Percentiles rank a stretch among this genome's conserved stretches.
These are phyloP conservation scores for Eristalis arbustorum DNA, from an alignment of 2,888 invertebrate species.

Conservation along the genomic window DNA sequence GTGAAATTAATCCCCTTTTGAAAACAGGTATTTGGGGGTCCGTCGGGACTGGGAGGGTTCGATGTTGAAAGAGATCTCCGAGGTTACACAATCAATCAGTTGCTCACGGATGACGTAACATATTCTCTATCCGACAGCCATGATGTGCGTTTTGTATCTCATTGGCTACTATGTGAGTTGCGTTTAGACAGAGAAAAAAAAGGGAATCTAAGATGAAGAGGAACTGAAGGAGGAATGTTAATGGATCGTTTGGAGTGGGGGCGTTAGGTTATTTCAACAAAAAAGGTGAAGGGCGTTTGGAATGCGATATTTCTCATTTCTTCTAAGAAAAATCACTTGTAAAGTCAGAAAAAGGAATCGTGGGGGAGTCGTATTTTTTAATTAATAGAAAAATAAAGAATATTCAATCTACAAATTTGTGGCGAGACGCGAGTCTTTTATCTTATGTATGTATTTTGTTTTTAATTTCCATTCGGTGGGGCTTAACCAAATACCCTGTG, in stretches of 20 bases:
- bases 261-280: not conserved
- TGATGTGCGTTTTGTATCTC: not conserved
- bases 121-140: not conserved
- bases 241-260: not conserved
- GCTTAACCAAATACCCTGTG: too few relatives aligned
- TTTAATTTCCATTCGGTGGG: too few relatives aligned
- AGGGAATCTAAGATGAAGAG: not conserved
- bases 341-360: too few relatives aligned
- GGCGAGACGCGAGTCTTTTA: too few relatives aligned
- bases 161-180: not conserved
- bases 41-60: not conserved
- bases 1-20: constrained; percentile 31
- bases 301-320: not conserved
- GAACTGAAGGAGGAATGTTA: not conserved
- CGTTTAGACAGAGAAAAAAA: not conserved
- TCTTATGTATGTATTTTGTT: too few relatives aligned
- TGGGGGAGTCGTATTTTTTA: too few relatives aligned
- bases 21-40: constrained; percentile 31
- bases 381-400: too few relatives aligned
- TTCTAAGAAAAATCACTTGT: not conserved
- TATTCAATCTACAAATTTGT: too few relatives aligned
- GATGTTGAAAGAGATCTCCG: not conserved
- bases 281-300: not conserved
- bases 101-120: constrained; percentile 22
- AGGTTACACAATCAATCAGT: constrained; percentile 33